Evolutionary conservation across 2,888 invertebrate species (phyloP), one percentile per base, ranked within the genome.

Genomic region (Pteria penguin): DNA sequence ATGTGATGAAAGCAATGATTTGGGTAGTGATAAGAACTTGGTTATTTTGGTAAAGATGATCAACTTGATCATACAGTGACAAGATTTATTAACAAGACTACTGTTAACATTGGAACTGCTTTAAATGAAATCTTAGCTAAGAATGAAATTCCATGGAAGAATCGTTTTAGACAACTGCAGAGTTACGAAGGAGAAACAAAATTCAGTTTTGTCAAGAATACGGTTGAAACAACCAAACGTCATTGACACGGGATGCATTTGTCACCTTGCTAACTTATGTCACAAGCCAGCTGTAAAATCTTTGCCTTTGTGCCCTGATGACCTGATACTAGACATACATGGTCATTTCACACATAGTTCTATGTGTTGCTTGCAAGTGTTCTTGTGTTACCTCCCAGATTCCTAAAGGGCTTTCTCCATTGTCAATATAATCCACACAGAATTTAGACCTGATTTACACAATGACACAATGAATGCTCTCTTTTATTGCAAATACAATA

Each of bases 1-100:
- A 63, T 60, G 78, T 3, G 79, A 76, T 52, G 71, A 78, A 54
- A 61, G 22, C 11, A 73, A 78, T 57, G 78, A 80, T 60, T 27
- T 24, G 11, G 72, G 82, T 45, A 66, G 55, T 4, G 54, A 78
- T 14, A 36, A 36, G 45, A 36, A 36, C 45, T 36, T 36, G 5
- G 14, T 36, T 36, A 36, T 36, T 36, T 70, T 81, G 1, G 72
- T 81, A 0, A 2, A 75, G 71, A 81, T 31, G 4, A 45, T 8
- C 45, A 26, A 14, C 66, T 69, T 36, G 45, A 14, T 36, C 45
- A 36, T 14, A 36, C 45, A 36, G 45, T 36, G 45, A 36, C 45
- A 36, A 36, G 45, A 36, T 36, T 36, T 36, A 11, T 36, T 36
- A 60, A 60, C 60, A 60, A 26, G 60, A 4, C 60, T 26, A 27